Percentiles rank a stretch among this genome's conserved stretches.
Evolutionary conservation across 2,113 vertebrate species (phyloP).

Genomic region (Hyperoodon ampullatus): DNA sequence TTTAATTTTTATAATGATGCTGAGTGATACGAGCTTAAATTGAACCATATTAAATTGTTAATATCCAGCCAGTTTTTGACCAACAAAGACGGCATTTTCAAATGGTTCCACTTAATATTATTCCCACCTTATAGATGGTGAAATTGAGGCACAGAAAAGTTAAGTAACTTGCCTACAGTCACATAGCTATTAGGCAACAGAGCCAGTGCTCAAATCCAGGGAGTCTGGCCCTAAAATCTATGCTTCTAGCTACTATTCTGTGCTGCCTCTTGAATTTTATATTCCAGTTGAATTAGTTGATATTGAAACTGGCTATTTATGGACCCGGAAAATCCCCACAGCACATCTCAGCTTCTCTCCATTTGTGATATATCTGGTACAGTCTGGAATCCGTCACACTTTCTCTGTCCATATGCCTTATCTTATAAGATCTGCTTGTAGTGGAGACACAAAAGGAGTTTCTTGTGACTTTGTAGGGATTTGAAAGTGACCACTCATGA

Average conservation of each 20-base stretch:
- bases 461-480: background rate
- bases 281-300: background rate
- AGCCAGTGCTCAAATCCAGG: background rate
- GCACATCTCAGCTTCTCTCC: background rate
- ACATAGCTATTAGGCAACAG: background rate
- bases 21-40: background rate
- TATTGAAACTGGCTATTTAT: background rate
- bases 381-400: background rate
- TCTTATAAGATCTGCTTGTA: background rate
- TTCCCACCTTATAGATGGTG: background rate
- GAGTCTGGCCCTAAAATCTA: background rate
- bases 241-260: background rate
- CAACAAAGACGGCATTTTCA: background rate
- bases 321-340: background rate
- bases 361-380: background rate
- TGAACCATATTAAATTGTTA: conserved; percentile 3
- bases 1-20: conserved; percentile 21
- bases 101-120: background rate
- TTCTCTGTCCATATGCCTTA: background rate
- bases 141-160: conserved; percentile 6
- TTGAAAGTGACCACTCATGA: background rate
- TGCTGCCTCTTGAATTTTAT: conserved; percentile 25
- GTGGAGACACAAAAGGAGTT: background rate
- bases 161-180: background rate
- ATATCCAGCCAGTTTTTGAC: background rate